phyloP scores from a whole-genome alignment of 2,888 invertebrate species.

The Synergus umbraculus region DNA sequence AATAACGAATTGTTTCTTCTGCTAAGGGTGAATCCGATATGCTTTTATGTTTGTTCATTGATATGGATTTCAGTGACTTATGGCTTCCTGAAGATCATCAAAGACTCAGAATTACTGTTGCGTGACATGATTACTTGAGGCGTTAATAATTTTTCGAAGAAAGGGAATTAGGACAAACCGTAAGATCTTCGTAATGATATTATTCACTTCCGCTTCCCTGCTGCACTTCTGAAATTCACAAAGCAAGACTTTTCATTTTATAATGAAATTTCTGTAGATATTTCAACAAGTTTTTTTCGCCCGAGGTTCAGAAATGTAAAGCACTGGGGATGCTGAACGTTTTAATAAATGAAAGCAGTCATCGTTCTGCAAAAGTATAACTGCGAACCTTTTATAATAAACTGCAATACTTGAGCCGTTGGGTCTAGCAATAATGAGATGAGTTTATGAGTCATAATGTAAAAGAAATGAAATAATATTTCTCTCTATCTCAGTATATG shows the following conservation, averaged over 20 bases:
- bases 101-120: slow-evolving; percentile 1
- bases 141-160: neutral
- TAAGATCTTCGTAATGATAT: no score
- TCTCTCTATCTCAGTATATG: slow-evolving; percentile 17
- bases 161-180: no score
- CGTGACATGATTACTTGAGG: no score
- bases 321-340: neutral
- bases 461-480: slow-evolving; percentile 36
- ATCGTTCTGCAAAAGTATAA: neutral
- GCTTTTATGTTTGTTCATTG: slow-evolving; percentile 14
- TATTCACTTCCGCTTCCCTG: no score
- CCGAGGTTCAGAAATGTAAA: neutral
- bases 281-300: neutral
- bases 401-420: neutral
- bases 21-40: slow-evolving; percentile 11
- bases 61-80: neutral
- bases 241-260: neutral
- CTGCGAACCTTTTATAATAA: neutral
- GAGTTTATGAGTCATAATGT: slow-evolving; percentile 18
- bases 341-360: neutral
- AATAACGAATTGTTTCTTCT: neutral
- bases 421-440: slow-evolving; percentile 6
- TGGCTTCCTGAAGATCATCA: neutral
- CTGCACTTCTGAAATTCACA: no score
- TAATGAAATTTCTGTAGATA: neutral